These are phyloP conservation scores for Chymomyza caudatula DNA, from an alignment of 2,888 invertebrate species.

Conservation along the genomic window DNA sequence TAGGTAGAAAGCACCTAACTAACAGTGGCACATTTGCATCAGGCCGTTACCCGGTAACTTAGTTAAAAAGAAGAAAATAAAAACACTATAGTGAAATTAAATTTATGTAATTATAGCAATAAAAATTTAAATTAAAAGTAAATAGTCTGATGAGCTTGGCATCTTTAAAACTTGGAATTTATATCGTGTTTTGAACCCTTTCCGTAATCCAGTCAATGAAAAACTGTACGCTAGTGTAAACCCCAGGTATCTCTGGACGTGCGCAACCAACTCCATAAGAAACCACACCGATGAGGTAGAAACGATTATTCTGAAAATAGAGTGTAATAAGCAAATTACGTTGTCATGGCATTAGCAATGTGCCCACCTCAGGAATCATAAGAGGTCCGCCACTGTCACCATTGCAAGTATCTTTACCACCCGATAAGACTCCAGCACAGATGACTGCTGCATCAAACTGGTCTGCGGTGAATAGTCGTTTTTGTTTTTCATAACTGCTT, in stretches of 20 bases:
- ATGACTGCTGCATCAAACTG: conserved; percentile 75
- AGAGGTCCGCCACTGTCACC: conserved; percentile 78
- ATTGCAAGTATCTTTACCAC: conserved; percentile 77
- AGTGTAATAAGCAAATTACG: neutral
- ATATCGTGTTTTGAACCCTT: conserved; percentile 69
- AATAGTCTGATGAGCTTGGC: neutral
- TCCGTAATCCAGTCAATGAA: conserved; percentile 82
- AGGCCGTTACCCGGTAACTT: too few species aligned
- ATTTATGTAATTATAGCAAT: neutral
- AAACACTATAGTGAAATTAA: too few species aligned
- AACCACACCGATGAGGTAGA: conserved; percentile 82
- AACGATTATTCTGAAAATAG: conserved; percentile 31
- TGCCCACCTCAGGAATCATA: conserved; percentile 73
- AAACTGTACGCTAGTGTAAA: conserved; percentile 82
- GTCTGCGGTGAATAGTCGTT: conserved; percentile 57
- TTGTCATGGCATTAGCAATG: neutral
- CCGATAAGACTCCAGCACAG: conserved; percentile 74
- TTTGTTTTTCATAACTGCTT: conserved; percentile 64
- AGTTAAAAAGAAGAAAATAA: too few species aligned
- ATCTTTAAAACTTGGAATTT: neutral
- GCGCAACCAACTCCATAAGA: conserved; percentile 84
- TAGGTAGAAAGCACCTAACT: too few species aligned
- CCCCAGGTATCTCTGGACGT: conserved; percentile 81
- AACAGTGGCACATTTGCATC: too few species aligned
- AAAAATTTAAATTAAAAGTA: neutral